Evolutionary conservation across 2,113 vertebrate genomes (phyloP).

Genomic region (Microtus montanus): DNA sequence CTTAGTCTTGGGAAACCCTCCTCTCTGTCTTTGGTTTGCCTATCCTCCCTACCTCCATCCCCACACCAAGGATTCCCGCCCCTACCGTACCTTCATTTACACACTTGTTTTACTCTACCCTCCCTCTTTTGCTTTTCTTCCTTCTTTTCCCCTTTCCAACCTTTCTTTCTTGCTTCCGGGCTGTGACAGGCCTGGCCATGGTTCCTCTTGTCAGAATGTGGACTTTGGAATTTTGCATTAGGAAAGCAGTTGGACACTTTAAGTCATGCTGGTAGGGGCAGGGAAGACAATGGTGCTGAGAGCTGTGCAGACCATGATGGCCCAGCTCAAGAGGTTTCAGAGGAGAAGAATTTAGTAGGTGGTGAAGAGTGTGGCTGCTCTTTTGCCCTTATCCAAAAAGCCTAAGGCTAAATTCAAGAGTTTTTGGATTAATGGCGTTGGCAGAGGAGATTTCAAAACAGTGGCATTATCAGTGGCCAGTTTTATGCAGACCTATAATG

Average conservation of each 20-base stretch:
- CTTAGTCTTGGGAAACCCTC: not conserved
- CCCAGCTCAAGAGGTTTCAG: not conserved
- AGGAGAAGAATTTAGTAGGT: not conserved
- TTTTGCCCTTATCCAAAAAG: not conserved
- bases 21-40: not conserved
- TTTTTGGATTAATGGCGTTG: not conserved
- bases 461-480: not conserved
- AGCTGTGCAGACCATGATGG: fast-evolving
- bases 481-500: not conserved
- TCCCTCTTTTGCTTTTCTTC: not conserved
- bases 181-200: not conserved
- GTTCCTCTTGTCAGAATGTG: not conserved
- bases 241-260: not conserved
- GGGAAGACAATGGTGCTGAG: not conserved
- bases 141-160: not conserved
- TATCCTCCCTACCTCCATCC: not conserved
- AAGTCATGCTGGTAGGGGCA: not conserved
- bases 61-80: not conserved
- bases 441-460: not conserved
- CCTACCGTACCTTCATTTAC: not conserved
- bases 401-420: not conserved
- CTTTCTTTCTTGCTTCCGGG: not conserved
- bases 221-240: not conserved
- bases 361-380: not conserved
- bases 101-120: not conserved